A percentile compares a stretch with the other conserved stretches of the same genome.
Evolutionary conservation across 2,113 vertebrate genomes (phyloP).

Genomic region (Syrrhaptes paradoxus): DNA sequence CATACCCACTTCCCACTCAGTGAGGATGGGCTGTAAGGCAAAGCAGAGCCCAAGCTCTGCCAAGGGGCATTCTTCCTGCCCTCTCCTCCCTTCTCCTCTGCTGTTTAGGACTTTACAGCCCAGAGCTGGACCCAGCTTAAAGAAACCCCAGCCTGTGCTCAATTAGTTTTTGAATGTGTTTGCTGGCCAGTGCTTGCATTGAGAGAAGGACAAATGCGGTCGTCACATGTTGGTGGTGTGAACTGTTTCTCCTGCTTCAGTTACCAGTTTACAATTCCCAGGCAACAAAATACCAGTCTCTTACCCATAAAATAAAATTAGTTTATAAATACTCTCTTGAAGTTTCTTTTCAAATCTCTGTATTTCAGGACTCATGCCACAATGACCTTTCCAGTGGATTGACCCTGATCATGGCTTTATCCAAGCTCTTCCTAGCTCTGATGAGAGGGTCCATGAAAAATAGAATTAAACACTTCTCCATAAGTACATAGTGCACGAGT

Average conservation of each 20-base stretch:
- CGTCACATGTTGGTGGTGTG: neutral
- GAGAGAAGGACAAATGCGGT: neutral
- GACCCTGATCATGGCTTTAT: neutral
- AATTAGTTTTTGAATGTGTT: neutral
- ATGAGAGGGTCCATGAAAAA: neutral
- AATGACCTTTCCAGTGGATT: neutral
- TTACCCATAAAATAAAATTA: neutral
- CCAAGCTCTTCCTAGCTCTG: neutral
- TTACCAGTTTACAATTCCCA: neutral
- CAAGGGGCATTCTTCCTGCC: neutral
- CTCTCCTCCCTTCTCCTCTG: neutral
- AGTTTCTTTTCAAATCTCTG: neutral
- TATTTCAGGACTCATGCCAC: neutral
- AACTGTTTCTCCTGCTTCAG: neutral
- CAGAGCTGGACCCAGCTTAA: neutral
- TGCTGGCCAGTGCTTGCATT: neutral
- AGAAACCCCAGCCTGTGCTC: neutral
- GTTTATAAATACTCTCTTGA: neutral
- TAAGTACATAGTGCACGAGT: neutral
- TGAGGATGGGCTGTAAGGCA: neutral
- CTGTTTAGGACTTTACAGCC: neutral
- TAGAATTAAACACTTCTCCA: neutral
- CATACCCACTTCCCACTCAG: neutral
- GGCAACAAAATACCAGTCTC: neutral
- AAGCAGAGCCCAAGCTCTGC: neutral